Percentiles rank a stretch among this genome's conserved stretches.
These are phyloP conservation scores for Erebia ligea DNA, from an alignment of 2,888 invertebrate species.

Conservation along the genomic window DNA sequence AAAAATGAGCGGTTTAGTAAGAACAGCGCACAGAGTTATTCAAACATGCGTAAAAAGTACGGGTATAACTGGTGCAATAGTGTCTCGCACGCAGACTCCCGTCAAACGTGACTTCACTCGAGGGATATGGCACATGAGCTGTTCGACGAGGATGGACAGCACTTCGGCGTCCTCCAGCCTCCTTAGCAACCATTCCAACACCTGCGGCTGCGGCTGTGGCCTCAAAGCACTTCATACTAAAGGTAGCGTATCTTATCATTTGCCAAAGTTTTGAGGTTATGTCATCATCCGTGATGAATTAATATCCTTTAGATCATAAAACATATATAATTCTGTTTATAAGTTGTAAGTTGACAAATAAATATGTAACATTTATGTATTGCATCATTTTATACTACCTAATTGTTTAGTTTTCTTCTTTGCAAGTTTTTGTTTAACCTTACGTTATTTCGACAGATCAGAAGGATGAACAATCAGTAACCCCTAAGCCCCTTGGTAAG, in stretches of 20 bases:
- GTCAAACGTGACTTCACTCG: conserved; percentile 86
- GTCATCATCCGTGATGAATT: conserved; percentile 62
- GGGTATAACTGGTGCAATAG: conserved; percentile 62
- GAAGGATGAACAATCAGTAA: conserved; percentile 53
- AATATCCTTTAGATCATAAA: background rate
- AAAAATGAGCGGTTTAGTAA: conserved; percentile 88
- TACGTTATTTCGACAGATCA: conserved; percentile 53
- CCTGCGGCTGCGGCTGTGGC: conserved; percentile 88
- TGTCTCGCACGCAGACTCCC: conserved; percentile 67
- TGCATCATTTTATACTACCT: background rate
- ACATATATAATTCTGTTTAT: background rate
- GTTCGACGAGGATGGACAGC: conserved; percentile 69
- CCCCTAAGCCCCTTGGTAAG: conserved; percentile 72
- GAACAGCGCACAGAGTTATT: conserved; percentile 81
- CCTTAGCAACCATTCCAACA: conserved; percentile 83
- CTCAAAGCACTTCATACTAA: conserved; percentile 86
- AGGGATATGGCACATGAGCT: conserved; percentile 89
- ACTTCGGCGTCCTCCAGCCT: conserved; percentile 59
- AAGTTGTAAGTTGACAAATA: background rate
- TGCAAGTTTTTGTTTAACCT: conserved; percentile 1
- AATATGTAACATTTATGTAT: too few species aligned
- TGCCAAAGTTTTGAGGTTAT: conserved; percentile 44
- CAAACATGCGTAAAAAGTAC: conserved; percentile 68
- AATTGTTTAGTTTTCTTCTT: background rate
- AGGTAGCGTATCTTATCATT: conserved; percentile 73